phyloP scores from a whole-genome alignment of 1,140 invertebrate genomes.

The Drosophila pandora region DNA sequence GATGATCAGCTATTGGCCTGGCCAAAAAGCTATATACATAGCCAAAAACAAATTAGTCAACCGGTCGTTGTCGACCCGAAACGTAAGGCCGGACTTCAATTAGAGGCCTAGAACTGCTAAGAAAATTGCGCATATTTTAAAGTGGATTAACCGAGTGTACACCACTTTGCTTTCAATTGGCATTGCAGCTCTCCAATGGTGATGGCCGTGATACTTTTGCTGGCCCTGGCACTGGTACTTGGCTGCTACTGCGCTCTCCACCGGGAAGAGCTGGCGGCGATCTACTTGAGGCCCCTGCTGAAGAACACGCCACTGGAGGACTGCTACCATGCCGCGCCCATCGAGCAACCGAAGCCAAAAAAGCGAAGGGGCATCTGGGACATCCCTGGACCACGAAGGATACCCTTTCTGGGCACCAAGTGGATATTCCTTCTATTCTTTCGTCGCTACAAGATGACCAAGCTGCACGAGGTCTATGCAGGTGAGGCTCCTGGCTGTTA shows the following conservation, averaged over 20 bases:
- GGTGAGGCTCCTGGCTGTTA: slow-evolving; percentile 84
- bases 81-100: slow-evolving; percentile 52
- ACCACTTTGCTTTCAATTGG: slow-evolving; percentile 7
- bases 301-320: slow-evolving; percentile 64
- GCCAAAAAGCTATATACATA: slow-evolving; percentile 31
- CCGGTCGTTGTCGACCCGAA: slow-evolving; percentile 47
- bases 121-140: slow-evolving; percentile 60
- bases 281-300: slow-evolving; percentile 67
- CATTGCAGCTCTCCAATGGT: slow-evolving; percentile 65
- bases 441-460: slow-evolving; percentile 88
- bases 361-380: slow-evolving; percentile 68
- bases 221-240: slow-evolving; percentile 74
- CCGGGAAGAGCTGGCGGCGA: slow-evolving; percentile 62
- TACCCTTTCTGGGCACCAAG: slow-evolving; percentile 91
- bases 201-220: slow-evolving; percentile 81
- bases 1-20: slow-evolving; percentile 30
- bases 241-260: slow-evolving; percentile 76
- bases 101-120: slow-evolving; percentile 47
- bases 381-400: slow-evolving; percentile 89
- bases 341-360: slow-evolving; percentile 34
- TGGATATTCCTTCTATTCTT: slow-evolving; percentile 89
- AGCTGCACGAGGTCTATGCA: slow-evolving; percentile 92
- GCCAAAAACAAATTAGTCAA: slow-evolving; percentile 39
- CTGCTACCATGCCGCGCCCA: slow-evolving; percentile 71
- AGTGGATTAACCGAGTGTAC: slow-evolving; percentile 33